These are phyloP conservation scores for Acanthaster planci DNA, from an alignment of 35 echinoderm and acorn worm genomes.

Conservation along the genomic window DNA sequence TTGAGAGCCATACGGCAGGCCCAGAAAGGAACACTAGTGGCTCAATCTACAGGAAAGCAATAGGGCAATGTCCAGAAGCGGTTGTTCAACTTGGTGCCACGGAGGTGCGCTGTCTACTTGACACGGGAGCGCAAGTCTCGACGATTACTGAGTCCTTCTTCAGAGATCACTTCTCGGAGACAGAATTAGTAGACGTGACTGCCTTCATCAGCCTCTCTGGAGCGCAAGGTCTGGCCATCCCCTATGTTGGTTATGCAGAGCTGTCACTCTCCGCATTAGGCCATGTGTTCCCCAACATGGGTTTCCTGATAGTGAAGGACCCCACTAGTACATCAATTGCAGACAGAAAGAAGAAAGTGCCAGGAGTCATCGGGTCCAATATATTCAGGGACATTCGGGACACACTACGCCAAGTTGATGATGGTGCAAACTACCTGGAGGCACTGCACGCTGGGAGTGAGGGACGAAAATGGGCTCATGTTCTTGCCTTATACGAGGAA, in stretches of 20 bases:
- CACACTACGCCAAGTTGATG: neutral
- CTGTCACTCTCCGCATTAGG: conserved; percentile 45
- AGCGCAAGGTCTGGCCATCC: conserved; percentile 68
- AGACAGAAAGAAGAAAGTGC: conserved; percentile 56
- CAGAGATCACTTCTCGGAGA: conserved; percentile 52
- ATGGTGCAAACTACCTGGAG: conserved; percentile 25
- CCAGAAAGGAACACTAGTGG: neutral
- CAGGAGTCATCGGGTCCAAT: conserved; percentile 75
- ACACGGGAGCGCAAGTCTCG: conserved; percentile 73
- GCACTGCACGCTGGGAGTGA: neutral
- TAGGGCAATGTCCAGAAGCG: conserved; percentile 58
- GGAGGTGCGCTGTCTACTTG: conserved; percentile 56
- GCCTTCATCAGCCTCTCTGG: conserved; percentile 28
- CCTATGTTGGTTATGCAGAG: conserved; percentile 66
- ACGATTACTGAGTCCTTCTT: conserved; percentile 74
- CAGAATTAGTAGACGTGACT: conserved; percentile 25
- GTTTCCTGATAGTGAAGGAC: conserved; percentile 73
- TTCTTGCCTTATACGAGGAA: conserved; percentile 22
- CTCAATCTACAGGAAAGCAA: conserved; percentile 44
- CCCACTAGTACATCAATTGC: conserved; percentile 32
- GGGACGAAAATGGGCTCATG: conserved; percentile 33
- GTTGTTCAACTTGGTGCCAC: conserved; percentile 13
- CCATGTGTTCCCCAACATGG: conserved; percentile 49
- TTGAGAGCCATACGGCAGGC: conserved; percentile 33
- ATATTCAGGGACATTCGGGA: conserved; percentile 49